Evolutionary conservation across 2,113 vertebrate genomes (phyloP).

Genomic region (Lampris megalopsis): DNA sequence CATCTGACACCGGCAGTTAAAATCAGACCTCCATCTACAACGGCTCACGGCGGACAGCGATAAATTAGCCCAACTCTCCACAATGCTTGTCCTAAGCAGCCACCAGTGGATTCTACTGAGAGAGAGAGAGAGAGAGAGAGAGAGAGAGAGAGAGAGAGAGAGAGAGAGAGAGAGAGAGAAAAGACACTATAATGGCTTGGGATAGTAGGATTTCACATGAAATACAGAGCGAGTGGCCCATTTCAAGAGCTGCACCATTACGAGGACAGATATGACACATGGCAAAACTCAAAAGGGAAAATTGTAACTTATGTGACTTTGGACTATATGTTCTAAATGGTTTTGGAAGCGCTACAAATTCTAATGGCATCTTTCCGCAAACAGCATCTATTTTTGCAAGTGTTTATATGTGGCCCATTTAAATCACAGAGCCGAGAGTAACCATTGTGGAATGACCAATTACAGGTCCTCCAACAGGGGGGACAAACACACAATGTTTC

Average conservation of each 20-base stretch:
- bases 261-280: not conserved
- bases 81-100: conserved; percentile 34
- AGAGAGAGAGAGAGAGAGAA: conserved; percentile 6
- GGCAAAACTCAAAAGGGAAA: not conserved
- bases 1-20: conserved; percentile 69
- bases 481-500: conserved; percentile 48
- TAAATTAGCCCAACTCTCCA: conserved; percentile 61
- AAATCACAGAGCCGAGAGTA: conserved; percentile 14
- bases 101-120: conserved; percentile 44
- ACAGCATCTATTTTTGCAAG: not conserved
- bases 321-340: not conserved
- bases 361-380: not conserved
- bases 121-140: conserved; percentile 1
- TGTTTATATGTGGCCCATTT: not conserved
- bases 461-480: conserved; percentile 34
- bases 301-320: not conserved
- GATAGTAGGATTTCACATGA: not conserved
- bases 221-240: not conserved
- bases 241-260: not conserved
- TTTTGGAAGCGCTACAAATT: not conserved
- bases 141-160: not conserved
- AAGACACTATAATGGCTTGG: conserved; percentile 14
- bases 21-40: conserved; percentile 51
- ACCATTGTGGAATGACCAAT: conserved; percentile 5
- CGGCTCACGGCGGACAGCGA: conserved; percentile 42